Percentiles rank a stretch among this genome's conserved stretches.
Evolutionary conservation across 2,888 invertebrate genomes (phyloP).

Genomic region (Ectemnius lituratus): DNA sequence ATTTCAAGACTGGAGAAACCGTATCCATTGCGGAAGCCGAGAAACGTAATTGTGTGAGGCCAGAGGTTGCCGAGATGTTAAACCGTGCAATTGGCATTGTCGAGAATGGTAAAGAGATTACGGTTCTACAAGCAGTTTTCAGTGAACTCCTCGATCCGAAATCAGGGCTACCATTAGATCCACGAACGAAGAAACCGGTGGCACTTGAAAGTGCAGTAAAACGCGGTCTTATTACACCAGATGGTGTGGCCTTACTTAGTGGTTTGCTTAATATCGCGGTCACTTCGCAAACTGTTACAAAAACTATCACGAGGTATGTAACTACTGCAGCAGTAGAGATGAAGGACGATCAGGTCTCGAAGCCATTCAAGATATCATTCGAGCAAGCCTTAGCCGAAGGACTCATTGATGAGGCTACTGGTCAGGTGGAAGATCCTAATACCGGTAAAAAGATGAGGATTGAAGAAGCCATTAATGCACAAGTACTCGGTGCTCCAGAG

Average conservation of each 20-base stretch:
- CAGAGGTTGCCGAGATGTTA: constrained; percentile 93
- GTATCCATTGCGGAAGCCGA: constrained; percentile 90
- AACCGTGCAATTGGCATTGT: constrained; percentile 89
- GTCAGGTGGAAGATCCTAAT: constrained; percentile 87
- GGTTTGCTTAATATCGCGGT: constrained; percentile 92
- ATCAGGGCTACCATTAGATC: constrained; percentile 90
- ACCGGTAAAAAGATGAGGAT: constrained; percentile 86
- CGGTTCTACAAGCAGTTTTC: constrained; percentile 92
- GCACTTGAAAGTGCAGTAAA: constrained; percentile 92
- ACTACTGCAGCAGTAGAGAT: constrained; percentile 75
- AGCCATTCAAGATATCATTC: not conserved
- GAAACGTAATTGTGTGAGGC: constrained; percentile 87
- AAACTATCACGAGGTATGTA: constrained; percentile 84
- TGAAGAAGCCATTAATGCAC: constrained; percentile 86
- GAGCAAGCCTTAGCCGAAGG: not conserved
- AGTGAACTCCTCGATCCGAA: constrained; percentile 92
- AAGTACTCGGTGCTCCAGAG: not conserved
- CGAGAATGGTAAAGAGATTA: constrained; percentile 87
- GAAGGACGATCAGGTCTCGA: not conserved
- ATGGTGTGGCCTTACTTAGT: constrained; percentile 91
- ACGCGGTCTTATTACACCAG: constrained; percentile 89
- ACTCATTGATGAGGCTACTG: constrained; percentile 72
- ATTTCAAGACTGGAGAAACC: constrained; percentile 86
- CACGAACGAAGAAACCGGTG: constrained; percentile 84
- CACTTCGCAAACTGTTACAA: constrained; percentile 92